Conservation (phyloP, 2,888 invertebrate species). For the Rhopalosiphum nymphaeae region DNA sequence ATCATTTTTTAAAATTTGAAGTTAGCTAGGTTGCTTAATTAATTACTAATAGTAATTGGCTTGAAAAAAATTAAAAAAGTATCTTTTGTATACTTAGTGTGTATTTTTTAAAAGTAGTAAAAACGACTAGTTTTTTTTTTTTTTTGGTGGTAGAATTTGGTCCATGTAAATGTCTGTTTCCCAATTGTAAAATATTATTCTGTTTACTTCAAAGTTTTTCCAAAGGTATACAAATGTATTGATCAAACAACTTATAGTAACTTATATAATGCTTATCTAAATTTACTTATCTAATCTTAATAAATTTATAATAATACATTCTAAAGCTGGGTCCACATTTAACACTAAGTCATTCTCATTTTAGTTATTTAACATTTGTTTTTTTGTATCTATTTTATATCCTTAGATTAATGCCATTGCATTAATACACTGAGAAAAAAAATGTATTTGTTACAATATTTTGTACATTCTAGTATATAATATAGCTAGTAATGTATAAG, state of each 20-base stretch:
- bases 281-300: slow-evolving; percentile 40
- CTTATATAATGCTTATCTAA: slow-evolving; percentile 56
- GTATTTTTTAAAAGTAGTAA: slow-evolving; percentile 47
- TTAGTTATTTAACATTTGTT: not conserved
- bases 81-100: slow-evolving; percentile 32
- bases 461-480: not conserved
- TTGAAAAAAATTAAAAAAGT: not conserved
- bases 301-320: slow-evolving; percentile 44
- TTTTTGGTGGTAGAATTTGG: slow-evolving; percentile 59
- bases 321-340: slow-evolving; percentile 45
- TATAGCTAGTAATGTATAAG: not conserved
- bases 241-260: slow-evolving; percentile 30
- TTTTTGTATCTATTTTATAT: not conserved
- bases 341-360: not conserved
- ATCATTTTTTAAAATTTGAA: slow-evolving; percentile 28
- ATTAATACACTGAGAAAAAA: not conserved
- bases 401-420: not conserved
- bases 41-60: slow-evolving; percentile 60
- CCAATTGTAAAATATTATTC: slow-evolving; percentile 38
- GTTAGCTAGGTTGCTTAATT: slow-evolving; percentile 53
- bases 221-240: slow-evolving; percentile 23
- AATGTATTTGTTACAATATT: not conserved
- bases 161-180: slow-evolving; percentile 39
- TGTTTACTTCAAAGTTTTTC: slow-evolving; percentile 17
- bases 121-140: slow-evolving; percentile 37